These are phyloP conservation scores for Archivesica marissinica DNA, from an alignment of 1,140 invertebrate genomes.

Conservation along the genomic window DNA sequence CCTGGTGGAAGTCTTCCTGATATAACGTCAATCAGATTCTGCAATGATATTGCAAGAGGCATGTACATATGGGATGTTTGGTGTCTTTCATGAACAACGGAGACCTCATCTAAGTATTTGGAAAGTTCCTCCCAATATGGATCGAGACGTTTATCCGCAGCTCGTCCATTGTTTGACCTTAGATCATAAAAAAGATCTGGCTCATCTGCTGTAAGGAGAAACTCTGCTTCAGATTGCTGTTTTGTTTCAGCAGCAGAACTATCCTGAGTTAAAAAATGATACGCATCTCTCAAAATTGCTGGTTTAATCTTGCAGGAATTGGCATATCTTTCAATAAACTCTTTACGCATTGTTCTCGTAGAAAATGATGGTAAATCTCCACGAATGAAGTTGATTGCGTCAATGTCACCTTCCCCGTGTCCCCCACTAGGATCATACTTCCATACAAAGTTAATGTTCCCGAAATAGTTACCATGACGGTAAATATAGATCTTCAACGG, in stretches of 20 bases:
- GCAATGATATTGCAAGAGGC: slow-evolving; percentile 45
- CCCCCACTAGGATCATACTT: background rate
- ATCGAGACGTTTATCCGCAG: background rate
- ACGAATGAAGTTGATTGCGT: background rate
- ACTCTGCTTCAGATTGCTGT: background rate
- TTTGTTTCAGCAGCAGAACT: background rate
- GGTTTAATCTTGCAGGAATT: background rate
- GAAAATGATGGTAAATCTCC: background rate
- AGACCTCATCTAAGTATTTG: slow-evolving; percentile 45
- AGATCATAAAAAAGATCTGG: background rate
- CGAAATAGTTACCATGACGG: background rate
- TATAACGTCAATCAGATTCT: slow-evolving; percentile 10
- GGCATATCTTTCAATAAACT: slow-evolving; percentile 17
- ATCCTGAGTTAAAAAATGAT: background rate
- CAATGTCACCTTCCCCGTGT: background rate
- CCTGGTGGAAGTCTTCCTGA: background rate
- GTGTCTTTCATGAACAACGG: slow-evolving; percentile 36
- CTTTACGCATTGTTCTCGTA: slow-evolving; percentile 31
- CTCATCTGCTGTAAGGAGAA: background rate
- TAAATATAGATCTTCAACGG: background rate
- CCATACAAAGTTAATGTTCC: background rate
- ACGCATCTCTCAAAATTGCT: background rate
- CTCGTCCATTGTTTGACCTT: background rate
- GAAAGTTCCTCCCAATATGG: slow-evolving; percentile 38
- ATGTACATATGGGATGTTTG: slow-evolving; percentile 21